phyloP scores from a whole-genome alignment of 1,140 invertebrate species.

The Maconellicoccus hirsutus region DNA sequence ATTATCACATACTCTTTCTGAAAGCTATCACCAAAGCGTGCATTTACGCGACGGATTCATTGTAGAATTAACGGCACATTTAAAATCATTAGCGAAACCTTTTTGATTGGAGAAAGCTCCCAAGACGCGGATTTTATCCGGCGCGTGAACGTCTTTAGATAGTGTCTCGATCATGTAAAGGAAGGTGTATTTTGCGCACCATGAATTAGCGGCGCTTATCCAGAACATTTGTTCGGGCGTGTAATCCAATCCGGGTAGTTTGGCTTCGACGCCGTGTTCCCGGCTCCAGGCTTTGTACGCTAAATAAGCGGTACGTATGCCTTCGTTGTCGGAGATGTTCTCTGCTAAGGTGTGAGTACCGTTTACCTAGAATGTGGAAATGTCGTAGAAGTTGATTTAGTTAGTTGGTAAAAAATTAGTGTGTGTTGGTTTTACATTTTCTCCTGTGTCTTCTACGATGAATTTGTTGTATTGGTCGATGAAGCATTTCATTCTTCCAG shows the following conservation, averaged over 20 bases:
- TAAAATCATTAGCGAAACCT: conserved; percentile 74
- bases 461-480: conserved; percentile 81
- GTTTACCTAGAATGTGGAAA: no score
- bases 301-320: conserved; percentile 47
- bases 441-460: conserved; percentile 48
- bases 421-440: not conserved
- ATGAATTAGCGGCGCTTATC: conserved; percentile 48
- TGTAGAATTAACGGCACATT: conserved; percentile 58
- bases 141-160: conserved; percentile 44
- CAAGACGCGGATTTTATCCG: conserved; percentile 64
- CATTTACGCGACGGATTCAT: conserved; percentile 86
- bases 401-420: no score
- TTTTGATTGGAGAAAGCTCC: conserved; percentile 78
- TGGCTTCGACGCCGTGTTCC: conserved; percentile 34
- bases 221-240: conserved; percentile 46
- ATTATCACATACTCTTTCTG: no score
- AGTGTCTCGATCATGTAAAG: conserved; percentile 25
- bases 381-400: no score
- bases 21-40: conserved; percentile 33
- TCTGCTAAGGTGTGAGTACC: conserved; percentile 39
- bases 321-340: conserved; percentile 58
- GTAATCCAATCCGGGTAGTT: conserved; percentile 38
- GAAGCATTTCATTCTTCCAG: conserved; percentile 67
- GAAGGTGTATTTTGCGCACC: conserved; percentile 35
- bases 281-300: conserved; percentile 40